Base-by-base conservation (phyloP, 2,888 invertebrate genomes). In the Priocnemis perturbator region DNA sequence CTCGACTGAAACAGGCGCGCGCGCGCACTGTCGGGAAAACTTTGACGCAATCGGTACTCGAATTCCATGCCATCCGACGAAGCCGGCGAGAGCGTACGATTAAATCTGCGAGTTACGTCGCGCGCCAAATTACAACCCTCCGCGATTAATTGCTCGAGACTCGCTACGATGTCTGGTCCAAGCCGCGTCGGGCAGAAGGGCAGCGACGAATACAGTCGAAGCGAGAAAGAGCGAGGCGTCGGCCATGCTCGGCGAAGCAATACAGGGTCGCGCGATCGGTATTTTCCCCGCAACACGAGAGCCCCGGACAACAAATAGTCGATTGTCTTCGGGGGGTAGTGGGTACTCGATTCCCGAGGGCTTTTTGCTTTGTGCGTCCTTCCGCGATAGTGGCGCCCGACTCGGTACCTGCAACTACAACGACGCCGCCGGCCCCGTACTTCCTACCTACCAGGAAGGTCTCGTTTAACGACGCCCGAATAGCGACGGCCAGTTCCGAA, bases 401-500 rank as follows among this genome's bases (percentile, higher is more conserved):
- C 19, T 4, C 47, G 15, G 47, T 47, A 7, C 3, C 47, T 17
- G 17, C 47, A 3, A 47, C 9, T 2, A 3, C 2, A 15, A 9
- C 58, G 4, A 19, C 37, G 30, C 37, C 58, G 17, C 20, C 37
- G 44, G n/a, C 17, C 3, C 17, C 14, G 58, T 15, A 21, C 23
- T 21, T 59, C 23, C 58, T 44, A 26, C 69, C 63, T 69, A 63
- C 71, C 71, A 79, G 80, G 80, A 80, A 81, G 78, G 74, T 81
- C 80, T 74, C 74, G 78, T 76, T 81, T 78, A 77, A 82, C 82
- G 83, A 83, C 77, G 79, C 75, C 68, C 67, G 66, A 64, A 68
- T 71, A 77, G 76, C 74, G 74, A 72, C 71, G 62, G 71, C 62
- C 37, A 37, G 37, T 37, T 37, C 66, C 73, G 79, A 85, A 86